Evolutionary conservation across 2,888 invertebrate species (phyloP).

Genomic region (Nephrotoma flavescens): DNA sequence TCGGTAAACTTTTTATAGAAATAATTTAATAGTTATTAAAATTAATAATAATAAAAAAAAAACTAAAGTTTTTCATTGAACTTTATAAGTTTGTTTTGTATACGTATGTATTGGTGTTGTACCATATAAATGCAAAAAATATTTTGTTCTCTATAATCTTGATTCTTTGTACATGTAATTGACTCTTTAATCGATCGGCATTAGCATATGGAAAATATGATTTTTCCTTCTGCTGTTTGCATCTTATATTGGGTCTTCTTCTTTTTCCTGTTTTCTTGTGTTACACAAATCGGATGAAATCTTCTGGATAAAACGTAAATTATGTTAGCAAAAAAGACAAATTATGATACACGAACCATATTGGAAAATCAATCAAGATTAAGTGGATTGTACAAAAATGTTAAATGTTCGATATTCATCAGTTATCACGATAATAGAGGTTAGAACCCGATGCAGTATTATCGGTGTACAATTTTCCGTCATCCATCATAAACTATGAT

Average conservation of each 20-base stretch:
- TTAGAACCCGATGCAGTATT: neutral
- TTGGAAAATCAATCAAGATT: neutral
- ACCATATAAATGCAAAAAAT: neutral
- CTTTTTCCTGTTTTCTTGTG: neutral
- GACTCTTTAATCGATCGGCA: neutral
- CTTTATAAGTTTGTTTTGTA: neutral
- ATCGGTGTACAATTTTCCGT: neutral
- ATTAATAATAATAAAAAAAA: neutral
- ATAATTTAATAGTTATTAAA: neutral
- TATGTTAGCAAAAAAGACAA: neutral
- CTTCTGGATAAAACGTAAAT: neutral
- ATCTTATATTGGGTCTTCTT: neutral
- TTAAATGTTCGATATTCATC: neutral
- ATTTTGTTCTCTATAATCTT: neutral
- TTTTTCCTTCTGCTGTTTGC: neutral
- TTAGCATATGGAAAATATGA: neutral
- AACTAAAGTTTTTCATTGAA: neutral
- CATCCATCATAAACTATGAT: neutral
- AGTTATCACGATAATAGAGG: neutral
- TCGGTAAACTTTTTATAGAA: neutral
- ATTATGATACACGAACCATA: neutral
- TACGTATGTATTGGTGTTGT: neutral
- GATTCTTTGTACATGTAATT: neutral
- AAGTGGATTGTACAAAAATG: neutral
- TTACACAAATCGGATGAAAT: neutral